Percentiles rank a stretch among this genome's conserved stretches.
phyloP scores from a whole-genome alignment of 2,888 invertebrate species.

The Scaeva pyrastri region DNA sequence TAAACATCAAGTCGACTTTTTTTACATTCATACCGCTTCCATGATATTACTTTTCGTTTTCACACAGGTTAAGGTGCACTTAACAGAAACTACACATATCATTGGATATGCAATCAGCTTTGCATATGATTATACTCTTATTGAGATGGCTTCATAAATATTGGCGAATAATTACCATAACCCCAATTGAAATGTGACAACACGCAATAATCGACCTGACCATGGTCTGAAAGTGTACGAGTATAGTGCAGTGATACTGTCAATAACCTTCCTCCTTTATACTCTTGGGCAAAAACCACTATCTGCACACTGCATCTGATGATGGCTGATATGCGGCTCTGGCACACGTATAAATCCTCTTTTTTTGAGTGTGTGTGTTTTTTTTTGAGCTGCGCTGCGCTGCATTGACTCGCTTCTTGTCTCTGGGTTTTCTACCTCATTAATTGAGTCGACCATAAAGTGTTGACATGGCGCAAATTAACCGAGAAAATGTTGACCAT shows the following conservation, averaged over 20 bases:
- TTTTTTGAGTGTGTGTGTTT: too few species aligned
- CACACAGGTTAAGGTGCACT: neutral
- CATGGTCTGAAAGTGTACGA: neutral
- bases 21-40: too few species aligned
- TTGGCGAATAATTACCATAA: slow-evolving; percentile 38
- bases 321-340: neutral
- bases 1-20: too few species aligned
- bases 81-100: neutral
- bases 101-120: neutral
- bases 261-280: slow-evolving; percentile 57
- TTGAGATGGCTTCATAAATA: slow-evolving; percentile 18
- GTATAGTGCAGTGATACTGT: slow-evolving; percentile 8
- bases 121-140: neutral
- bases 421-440: slow-evolving; percentile 60
- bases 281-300: slow-evolving; percentile 33
- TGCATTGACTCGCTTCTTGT: neutral
- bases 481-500: slow-evolving; percentile 66
- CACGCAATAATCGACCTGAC: slow-evolving; percentile 48
- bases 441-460: slow-evolving; percentile 60
- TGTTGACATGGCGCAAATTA: slow-evolving; percentile 66
- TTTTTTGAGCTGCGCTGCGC: neutral
- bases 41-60: too few species aligned
- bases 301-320: neutral
- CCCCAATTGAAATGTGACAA: slow-evolving; percentile 46
- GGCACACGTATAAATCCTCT: slow-evolving; percentile 43